Percentiles rank a stretch among this genome's conserved stretches.
phyloP scores from a whole-genome alignment of 1,140 invertebrate genomes.

The Pentalonia nigronervosa region DNA sequence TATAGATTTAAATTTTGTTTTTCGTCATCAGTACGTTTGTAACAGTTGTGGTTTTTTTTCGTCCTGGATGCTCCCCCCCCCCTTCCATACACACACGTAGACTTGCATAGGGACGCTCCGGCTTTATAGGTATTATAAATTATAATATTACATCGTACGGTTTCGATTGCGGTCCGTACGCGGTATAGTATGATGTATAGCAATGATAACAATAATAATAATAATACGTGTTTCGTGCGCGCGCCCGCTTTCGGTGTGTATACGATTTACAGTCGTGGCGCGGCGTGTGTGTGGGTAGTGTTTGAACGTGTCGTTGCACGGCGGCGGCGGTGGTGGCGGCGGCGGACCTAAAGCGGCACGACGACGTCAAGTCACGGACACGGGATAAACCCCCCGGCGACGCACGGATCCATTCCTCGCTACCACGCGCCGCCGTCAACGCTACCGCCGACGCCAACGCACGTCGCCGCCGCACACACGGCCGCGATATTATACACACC shows the following conservation, averaged over 20 bases:
- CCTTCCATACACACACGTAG: too few species aligned
- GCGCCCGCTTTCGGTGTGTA: neutral
- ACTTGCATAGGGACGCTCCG: too few species aligned
- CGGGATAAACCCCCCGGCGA: constrained; percentile 40
- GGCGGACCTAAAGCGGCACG: constrained; percentile 19
- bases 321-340: neutral
- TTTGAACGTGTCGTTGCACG: constrained; percentile 32
- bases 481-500: neutral
- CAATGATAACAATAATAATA: neutral
- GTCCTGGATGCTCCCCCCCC: too few species aligned
- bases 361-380: constrained; percentile 57
- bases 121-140: too few species aligned
- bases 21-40: too few species aligned
- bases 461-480: constrained; percentile 30
- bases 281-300: constrained; percentile 31
- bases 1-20: too few species aligned
- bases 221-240: neutral
- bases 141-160: neutral
- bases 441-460: constrained; percentile 31
- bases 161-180: neutral
- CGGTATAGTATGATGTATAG: neutral
- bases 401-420: constrained; percentile 6
- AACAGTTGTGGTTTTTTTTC: too few species aligned
- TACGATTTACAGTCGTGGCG: neutral
- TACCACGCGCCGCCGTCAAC: neutral